These are phyloP conservation scores for Aphelenchoides avenae DNA, from an alignment of 1,140 invertebrate species.

Conservation along the genomic window DNA sequence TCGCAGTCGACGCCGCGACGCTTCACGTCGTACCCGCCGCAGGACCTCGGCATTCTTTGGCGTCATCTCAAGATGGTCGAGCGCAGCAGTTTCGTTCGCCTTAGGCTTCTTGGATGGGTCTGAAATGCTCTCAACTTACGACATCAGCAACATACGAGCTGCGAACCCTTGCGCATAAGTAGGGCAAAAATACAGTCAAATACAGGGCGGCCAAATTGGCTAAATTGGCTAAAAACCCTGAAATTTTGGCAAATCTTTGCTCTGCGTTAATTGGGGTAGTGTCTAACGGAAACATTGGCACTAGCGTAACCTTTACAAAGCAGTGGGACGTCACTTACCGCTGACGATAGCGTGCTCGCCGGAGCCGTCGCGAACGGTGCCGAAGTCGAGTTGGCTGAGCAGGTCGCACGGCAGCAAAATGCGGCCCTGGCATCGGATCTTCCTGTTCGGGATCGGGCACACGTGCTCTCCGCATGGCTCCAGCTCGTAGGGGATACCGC, in stretches of 20 bases:
- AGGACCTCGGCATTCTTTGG: slow-evolving; percentile 29
- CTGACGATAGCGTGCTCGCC: no score
- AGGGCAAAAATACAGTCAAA: no score
- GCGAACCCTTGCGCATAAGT: no score
- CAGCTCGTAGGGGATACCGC: slow-evolving; percentile 12
- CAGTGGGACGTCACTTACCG: no score
- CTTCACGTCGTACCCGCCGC: slow-evolving; percentile 10
- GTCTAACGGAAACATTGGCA: no score
- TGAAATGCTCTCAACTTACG: no score
- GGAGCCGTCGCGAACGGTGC: slow-evolving; percentile 29
- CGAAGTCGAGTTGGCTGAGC: slow-evolving; percentile 46
- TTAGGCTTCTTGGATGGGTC: slow-evolving; percentile 1
- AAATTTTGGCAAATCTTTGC: no score
- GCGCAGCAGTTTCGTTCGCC: no score
- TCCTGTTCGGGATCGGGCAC: slow-evolving; percentile 13
- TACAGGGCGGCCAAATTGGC: no score
- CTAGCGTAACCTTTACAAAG: background rate
- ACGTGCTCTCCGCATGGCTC: slow-evolving; percentile 18
- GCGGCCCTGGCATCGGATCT: slow-evolving; percentile 43
- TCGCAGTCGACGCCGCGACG: slow-evolving; percentile 4
- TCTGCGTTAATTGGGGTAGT: no score
- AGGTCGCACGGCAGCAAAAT: slow-evolving; percentile 53
- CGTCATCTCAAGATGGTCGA: slow-evolving; percentile 7
- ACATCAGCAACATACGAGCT: no score
- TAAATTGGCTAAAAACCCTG: no score